Conservation (phyloP, 2,797 vertebrate genomes). For the Pangasius sanitwongsei region DNA sequence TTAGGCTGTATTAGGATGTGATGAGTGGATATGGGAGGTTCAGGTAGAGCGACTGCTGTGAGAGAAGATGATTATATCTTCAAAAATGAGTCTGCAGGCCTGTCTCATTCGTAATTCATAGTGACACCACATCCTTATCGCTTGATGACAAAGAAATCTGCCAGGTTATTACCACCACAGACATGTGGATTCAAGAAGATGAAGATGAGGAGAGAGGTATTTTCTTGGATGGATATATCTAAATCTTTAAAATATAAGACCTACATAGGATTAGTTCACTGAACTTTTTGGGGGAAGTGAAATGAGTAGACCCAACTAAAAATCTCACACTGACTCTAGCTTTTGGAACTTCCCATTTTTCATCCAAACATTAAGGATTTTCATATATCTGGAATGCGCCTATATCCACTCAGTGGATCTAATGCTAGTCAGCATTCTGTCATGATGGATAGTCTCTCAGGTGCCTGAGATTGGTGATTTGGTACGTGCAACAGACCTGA, state of each 20-base stretch:
- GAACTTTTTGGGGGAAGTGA: neutral
- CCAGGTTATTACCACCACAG: slow-evolving; percentile 44
- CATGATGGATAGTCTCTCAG: slow-evolving; percentile 11
- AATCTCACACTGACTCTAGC: neutral
- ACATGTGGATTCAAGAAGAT: slow-evolving; percentile 41
- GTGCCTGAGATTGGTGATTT: slow-evolving; percentile 16
- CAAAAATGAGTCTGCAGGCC: slow-evolving; percentile 51
- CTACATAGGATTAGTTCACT: neutral
- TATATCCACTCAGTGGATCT: slow-evolving; percentile 10
- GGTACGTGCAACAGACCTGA: slow-evolving; percentile 35
- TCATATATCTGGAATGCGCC: neutral
- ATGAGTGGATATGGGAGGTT: slow-evolving; percentile 34
- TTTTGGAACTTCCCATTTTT: slow-evolving; percentile 4
- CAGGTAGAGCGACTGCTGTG: slow-evolving; percentile 3
- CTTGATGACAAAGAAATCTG: slow-evolving; percentile 53
- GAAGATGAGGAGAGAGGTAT: slow-evolving; percentile 24
- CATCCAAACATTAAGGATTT: neutral
- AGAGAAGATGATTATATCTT: slow-evolving; percentile 56
- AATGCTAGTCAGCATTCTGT: slow-evolving; percentile 15
- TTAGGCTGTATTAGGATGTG: slow-evolving; percentile 45
- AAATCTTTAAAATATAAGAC: neutral
- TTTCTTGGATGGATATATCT: slow-evolving; percentile 6
- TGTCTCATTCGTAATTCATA: slow-evolving; percentile 54
- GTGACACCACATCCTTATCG: slow-evolving; percentile 48
- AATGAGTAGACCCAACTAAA: neutral